Conservation (phyloP, 2,113 vertebrate species). For the Poeciliopsis turrubarensis region DNA sequence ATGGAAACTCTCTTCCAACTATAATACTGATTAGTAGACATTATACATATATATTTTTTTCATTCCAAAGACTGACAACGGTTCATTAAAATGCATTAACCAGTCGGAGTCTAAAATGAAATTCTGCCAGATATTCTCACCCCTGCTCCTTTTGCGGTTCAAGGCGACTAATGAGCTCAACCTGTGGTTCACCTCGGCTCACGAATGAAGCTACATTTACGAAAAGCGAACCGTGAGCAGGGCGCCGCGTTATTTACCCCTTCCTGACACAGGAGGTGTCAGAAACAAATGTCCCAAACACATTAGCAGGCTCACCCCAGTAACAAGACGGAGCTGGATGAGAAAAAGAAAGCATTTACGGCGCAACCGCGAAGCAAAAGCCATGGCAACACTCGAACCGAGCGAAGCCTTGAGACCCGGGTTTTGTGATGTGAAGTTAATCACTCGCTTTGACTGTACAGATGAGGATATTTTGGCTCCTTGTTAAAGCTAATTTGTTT, state of each 20-base stretch:
- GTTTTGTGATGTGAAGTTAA: too few species aligned
- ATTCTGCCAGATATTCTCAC: not conserved
- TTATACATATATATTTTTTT: not conserved
- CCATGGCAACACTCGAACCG: too few species aligned
- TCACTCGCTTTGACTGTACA: too few species aligned
- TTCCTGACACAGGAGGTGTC: too few species aligned
- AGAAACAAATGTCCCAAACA: too few species aligned
- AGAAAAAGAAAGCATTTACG: too few species aligned
- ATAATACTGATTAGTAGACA: slow-evolving; percentile 1
- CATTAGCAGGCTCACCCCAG: too few species aligned
- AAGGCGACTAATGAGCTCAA: slow-evolving; percentile 3
- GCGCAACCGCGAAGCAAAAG: too few species aligned
- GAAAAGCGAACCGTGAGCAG: not conserved
- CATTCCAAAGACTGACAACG: not conserved
- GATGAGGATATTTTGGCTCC: too few species aligned
- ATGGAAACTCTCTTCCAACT: not conserved
- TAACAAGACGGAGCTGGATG: too few species aligned
- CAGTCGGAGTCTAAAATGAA: slow-evolving; percentile 1
- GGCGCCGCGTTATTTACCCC: not conserved
- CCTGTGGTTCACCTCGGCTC: not conserved
- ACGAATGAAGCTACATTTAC: not conserved
- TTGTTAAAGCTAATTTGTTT: too few species aligned
- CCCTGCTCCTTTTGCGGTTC: slow-evolving; percentile 1
- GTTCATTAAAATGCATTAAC: not conserved
- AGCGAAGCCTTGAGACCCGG: too few species aligned